phyloP scores from a whole-genome alignment of 2,113 vertebrate genomes.

The Periophthalmodon schlosseri region DNA sequence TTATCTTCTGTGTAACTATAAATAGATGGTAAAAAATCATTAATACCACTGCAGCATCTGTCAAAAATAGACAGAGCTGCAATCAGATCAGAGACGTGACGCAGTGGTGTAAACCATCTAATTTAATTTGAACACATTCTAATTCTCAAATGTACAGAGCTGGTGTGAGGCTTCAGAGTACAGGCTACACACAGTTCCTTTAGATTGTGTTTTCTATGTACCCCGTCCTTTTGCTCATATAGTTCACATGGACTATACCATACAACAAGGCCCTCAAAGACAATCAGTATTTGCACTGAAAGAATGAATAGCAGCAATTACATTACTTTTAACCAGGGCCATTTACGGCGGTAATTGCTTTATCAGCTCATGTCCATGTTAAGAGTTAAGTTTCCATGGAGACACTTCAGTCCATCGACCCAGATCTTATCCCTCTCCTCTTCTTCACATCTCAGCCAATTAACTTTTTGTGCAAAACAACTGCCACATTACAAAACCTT shows the following conservation, averaged over 20 bases:
- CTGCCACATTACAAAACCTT: background rate
- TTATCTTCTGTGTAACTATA: too few species aligned
- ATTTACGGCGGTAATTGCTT: conserved; percentile 38
- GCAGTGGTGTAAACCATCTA: too few species aligned
- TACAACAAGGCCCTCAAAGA: background rate
- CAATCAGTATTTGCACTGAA: background rate
- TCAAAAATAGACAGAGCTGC: too few species aligned
- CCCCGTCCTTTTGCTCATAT: background rate
- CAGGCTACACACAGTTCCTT: too few species aligned
- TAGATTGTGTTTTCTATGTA: too few species aligned
- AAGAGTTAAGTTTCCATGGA: conserved; percentile 59
- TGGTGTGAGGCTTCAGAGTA: too few species aligned
- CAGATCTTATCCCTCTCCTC: conserved; percentile 33
- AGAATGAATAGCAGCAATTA: conserved; percentile 22
- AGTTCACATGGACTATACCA: background rate
- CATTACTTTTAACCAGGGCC: background rate
- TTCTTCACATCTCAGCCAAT: background rate
- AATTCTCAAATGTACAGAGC: too few species aligned
- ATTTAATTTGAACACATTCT: too few species aligned
- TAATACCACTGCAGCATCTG: too few species aligned
- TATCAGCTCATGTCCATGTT: conserved; percentile 38
- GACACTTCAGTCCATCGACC: conserved; percentile 35
- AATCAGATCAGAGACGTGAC: too few species aligned
- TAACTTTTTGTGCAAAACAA: background rate
- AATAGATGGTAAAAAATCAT: too few species aligned